phyloP scores from a whole-genome alignment of 2,113 vertebrate genomes.

The Chaetorhynchus papuensis region DNA sequence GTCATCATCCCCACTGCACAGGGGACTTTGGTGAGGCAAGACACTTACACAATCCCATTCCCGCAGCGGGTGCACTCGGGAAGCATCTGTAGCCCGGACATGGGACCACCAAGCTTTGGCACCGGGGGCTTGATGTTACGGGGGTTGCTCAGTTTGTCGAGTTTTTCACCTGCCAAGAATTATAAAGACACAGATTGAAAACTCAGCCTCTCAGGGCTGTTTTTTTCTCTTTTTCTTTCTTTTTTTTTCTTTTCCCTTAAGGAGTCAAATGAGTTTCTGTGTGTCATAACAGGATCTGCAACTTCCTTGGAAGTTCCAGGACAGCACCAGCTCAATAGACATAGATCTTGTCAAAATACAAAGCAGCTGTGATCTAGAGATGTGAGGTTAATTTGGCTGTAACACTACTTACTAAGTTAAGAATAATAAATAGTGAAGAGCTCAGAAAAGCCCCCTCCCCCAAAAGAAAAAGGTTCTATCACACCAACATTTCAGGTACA shows the following conservation, averaged over 20 bases:
- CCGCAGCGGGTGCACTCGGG: slow-evolving; percentile 91
- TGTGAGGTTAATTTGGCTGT: background rate
- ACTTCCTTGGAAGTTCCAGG: background rate
- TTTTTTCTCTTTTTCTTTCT: too few species aligned
- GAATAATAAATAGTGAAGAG: background rate
- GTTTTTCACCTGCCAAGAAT: slow-evolving; percentile 78
- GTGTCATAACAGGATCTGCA: background rate
- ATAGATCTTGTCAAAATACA: background rate
- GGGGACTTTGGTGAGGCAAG: rapidly evolving
- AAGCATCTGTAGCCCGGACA: slow-evolving; percentile 86
- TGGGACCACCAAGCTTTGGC: slow-evolving; percentile 79
- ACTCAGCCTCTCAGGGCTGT: rapidly evolving
- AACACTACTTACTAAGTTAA: background rate
- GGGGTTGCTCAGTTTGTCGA: slow-evolving; percentile 59
- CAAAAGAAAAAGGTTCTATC: background rate
- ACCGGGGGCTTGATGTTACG: slow-evolving; percentile 82
- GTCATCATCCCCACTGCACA: rapidly evolving
- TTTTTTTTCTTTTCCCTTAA: background rate
- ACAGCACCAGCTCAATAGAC: background rate
- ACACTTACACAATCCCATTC: slow-evolving; percentile 93
- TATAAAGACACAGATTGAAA: background rate
- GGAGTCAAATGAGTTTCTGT: background rate
- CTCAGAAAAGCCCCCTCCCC: background rate
- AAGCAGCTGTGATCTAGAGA: background rate
- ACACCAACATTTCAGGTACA: background rate